Conservation (phyloP, 2,113 vertebrate genomes). For the Lampris incognitus region DNA sequence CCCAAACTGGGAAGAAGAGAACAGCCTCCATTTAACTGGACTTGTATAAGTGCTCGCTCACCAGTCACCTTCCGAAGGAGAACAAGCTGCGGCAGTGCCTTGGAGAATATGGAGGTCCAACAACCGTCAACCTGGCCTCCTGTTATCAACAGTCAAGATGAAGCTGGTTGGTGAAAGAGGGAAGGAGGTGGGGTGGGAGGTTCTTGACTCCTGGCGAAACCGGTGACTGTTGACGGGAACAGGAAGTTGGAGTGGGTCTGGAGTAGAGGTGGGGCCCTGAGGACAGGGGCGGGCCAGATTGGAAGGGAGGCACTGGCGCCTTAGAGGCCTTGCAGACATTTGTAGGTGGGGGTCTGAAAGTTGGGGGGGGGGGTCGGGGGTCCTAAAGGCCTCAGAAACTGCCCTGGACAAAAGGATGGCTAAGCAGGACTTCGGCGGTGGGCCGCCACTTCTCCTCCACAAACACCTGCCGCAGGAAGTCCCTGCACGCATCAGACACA, state of each 20-base stretch:
- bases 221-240: constrained; percentile 60
- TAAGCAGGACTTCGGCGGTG: constrained; percentile 87
- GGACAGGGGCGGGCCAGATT: constrained; percentile 37
- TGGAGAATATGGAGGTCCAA: constrained; percentile 47
- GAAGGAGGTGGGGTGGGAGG: constrained; percentile 9
- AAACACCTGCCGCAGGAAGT: constrained; percentile 90
- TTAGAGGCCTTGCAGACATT: constrained; percentile 29
- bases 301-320: constrained; percentile 41
- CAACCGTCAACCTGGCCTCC: constrained; percentile 44
- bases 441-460: constrained; percentile 92
- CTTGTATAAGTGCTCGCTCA: constrained; percentile 53
- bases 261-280: constrained; percentile 28
- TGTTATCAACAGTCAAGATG: constrained; percentile 21
- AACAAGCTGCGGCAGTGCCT: constrained; percentile 8
- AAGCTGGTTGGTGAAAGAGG: constrained; percentile 53
- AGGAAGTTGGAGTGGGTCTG: constrained; percentile 49
- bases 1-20: constrained; percentile 40
- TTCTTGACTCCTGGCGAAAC: constrained; percentile 48
- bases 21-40: constrained; percentile 38
- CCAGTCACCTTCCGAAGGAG: constrained; percentile 23
- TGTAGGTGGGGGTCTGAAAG: not conserved
- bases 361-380: constrained; percentile 21
- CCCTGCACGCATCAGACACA: constrained; percentile 86
- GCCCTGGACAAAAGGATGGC: constrained; percentile 87
- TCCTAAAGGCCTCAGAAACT: constrained; percentile 79